Evolutionary conservation across 2,113 vertebrate species (phyloP).

Genomic region (Leucoraja erinaceus): DNA sequence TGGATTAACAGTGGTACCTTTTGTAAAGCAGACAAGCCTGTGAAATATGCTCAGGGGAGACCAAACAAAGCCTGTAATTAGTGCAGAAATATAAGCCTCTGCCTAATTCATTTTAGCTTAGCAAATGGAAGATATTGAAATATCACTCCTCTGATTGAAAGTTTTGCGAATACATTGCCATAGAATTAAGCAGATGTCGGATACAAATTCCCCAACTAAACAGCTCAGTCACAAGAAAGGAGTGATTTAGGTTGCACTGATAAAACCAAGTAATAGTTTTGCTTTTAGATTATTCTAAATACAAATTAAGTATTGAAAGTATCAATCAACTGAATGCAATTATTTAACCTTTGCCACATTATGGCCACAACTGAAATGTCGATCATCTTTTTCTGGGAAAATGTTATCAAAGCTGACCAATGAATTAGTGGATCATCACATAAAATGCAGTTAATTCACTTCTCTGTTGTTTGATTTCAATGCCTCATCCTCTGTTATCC

Average conservation of each 20-base stretch:
- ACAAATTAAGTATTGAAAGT: constrained; percentile 4
- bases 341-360: not conserved
- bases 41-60: constrained; percentile 61
- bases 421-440: not conserved
- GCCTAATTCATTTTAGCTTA: constrained; percentile 48
- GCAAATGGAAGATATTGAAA: constrained; percentile 46
- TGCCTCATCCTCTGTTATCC: not conserved
- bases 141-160: constrained; percentile 45
- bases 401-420: not conserved
- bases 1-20: constrained; percentile 65
- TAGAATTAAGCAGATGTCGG: constrained; percentile 4
- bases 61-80: constrained; percentile 48
- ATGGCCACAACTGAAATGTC: not conserved
- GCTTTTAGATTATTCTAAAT: constrained; percentile 12
- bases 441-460: not conserved
- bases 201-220: constrained; percentile 30
- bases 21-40: constrained; percentile 62
- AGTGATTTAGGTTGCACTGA: not conserved
- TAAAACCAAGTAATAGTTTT: not conserved
- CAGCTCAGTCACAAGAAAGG: constrained; percentile 27
- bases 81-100: constrained; percentile 47
- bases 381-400: not conserved
- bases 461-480: not conserved
- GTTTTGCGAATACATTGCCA: constrained; percentile 30
- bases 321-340: not conserved